Base-by-base conservation (phyloP, 2,113 vertebrate species). In the Eretmodus cyanostictus region DNA sequence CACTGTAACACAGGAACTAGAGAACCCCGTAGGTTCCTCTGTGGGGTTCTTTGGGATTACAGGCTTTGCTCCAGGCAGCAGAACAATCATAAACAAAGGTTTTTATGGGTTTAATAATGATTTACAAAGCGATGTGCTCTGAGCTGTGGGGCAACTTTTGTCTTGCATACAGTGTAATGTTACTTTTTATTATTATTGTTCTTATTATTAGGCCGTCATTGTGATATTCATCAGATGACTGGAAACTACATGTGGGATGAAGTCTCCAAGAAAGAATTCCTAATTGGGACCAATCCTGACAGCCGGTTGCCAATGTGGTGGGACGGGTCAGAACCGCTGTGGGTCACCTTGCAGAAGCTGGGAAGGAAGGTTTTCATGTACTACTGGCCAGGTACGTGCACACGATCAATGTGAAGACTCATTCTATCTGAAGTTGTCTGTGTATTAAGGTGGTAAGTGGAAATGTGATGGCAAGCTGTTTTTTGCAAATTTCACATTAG, bases 211-310 rank as follows among this genome's bases (percentile, higher is more conserved):
- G 98, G 98, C 53, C 97, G 98, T 11, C 96, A 98, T 81, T 97
- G 97, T 47, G 97, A 99, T 24, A 93, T 96, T 53, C 98, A 99
- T 90, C 98, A 99, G 80, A 99, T 99, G 96, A 98, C 34, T 3
- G 98, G 98, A 55, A 99, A 99, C 95, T 98, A 97, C 95, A 99
- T 99, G 98, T 99, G 98, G 98, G 98, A 99, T 59, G 92, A 96
- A 85, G 88, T 22, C 22, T 94, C 94, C 7, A 95, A 97, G 8
- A 96, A 96, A 12, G 98, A 98, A 31, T 99, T 99, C 38, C 88
- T 98, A 88, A 98, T 99, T 8, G 98, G 98, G 13, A 95, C 96
- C 81, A 99, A 98, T 89, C 84, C 90, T 68, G 98, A 98, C 87
- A 99, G 98, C 83, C 94, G 93, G 22, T 84, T 98, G 85, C 97